These are phyloP conservation scores for Hoplodrina blanda DNA, from an alignment of 2,888 invertebrate species.

Conservation along the genomic window DNA sequence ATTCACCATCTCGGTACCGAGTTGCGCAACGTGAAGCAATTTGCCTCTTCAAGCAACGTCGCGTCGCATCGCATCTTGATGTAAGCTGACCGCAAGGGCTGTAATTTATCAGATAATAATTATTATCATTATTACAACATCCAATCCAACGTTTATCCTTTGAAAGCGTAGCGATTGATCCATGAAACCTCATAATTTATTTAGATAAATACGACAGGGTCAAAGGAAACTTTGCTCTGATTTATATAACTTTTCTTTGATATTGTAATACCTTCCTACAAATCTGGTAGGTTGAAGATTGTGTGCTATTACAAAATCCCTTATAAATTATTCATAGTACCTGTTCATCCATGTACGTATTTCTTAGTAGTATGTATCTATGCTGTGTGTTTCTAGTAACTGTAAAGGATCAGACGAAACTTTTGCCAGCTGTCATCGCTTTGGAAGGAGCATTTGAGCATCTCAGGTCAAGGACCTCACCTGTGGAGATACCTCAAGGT, in stretches of 20 bases:
- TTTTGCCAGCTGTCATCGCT: background rate
- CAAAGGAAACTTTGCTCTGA: constrained; percentile 5
- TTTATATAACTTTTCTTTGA: constrained; percentile 19
- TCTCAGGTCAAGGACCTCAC: background rate
- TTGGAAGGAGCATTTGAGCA: background rate
- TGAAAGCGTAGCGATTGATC: too few species aligned
- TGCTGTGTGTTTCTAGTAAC: background rate
- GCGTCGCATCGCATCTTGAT: too few species aligned
- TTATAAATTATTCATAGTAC: constrained; percentile 28
- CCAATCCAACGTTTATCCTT: too few species aligned
- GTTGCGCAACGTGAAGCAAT: too few species aligned
- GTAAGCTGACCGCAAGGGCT: too few species aligned
- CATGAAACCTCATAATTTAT: constrained; percentile 9
- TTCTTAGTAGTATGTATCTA: background rate
- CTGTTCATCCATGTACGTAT: background rate
- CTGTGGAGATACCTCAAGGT: background rate
- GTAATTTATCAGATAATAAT: too few species aligned
- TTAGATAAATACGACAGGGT: background rate
- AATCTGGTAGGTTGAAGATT: constrained; percentile 13
- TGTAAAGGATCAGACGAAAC: constrained; percentile 1
- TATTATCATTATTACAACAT: too few species aligned
- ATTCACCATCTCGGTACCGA: too few species aligned
- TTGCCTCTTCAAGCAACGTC: too few species aligned
- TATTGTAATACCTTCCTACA: constrained; percentile 14
- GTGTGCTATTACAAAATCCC: background rate